Evolutionary conservation across 2,888 invertebrate species (phyloP), one percentile per base, ranked within the genome.

Genomic region (Patella ulyssiponensis): DNA sequence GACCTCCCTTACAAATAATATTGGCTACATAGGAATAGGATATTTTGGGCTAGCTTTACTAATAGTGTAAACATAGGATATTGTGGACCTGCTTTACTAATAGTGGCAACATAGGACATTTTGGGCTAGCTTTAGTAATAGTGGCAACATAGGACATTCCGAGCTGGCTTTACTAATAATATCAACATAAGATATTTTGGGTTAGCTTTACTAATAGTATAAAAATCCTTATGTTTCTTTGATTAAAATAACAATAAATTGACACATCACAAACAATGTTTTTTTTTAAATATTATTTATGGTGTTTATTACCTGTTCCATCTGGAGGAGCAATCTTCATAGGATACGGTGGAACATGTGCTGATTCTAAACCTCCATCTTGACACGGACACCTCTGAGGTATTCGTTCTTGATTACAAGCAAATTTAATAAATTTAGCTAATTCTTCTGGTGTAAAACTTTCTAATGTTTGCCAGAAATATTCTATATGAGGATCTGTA

Each of bases 311-410:
- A 89, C 90, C 90, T 82, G 86, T 79, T 51, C 90, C 90, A 86
- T 91, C 91, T 12, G 91, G 91, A 27, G 91, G 91, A 1, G 91
- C 91, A 73, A 91, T 91, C 82, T 91, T 91, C 91, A 91, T 91
- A 20, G 91, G 91, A 80, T 91, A 91, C 5, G 91, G 91, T 14
- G 91, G 91, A 0, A 90, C 90, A 82, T 91, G 91, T 12, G 89
- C 88, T 0, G 90, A 85, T 74, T 91, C 91, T 0, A 86, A 77
- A 0, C 88, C 88, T 2, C 90, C 90, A 74, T 88, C 88, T 74
- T 85, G 86, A 81, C 91, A 91, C 0, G 90, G 90, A 80, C 91
- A 91, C 5, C 86, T 88, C 84, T 88, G 89, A 4, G 91, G 91
- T 17, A 91, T 89, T 52, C 91, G 85, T 76, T 91, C 91, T 84